phyloP scores from a whole-genome alignment of 1,140 invertebrate genomes.

The Penaeus vannamei region DNA sequence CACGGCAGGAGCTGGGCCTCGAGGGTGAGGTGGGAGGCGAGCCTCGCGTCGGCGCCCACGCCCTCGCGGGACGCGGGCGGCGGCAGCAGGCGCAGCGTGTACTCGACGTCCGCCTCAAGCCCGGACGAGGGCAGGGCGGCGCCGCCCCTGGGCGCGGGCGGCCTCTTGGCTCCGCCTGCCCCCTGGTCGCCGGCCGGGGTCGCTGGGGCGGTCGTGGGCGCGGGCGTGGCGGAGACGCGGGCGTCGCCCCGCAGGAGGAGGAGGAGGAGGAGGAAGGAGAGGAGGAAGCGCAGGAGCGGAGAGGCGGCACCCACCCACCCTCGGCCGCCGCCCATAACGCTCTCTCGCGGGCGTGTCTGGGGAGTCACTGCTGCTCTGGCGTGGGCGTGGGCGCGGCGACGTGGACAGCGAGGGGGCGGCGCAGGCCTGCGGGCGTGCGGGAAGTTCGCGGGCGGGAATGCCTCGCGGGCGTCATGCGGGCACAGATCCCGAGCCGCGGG shows the following conservation, averaged over 20 bases:
- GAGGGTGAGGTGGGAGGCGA: conserved; percentile 43
- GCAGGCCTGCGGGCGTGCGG: background rate
- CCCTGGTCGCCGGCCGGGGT: background rate
- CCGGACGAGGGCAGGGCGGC: background rate
- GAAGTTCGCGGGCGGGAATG: background rate
- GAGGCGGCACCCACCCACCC: conserved; percentile 34
- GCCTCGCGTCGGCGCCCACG: conserved; percentile 12
- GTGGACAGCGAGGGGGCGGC: conserved; percentile 3
- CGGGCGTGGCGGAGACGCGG: conserved; percentile 8
- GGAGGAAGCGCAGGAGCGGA: conserved; percentile 40
- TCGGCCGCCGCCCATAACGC: conserved; percentile 49
- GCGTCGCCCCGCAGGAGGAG: conserved; percentile 12
- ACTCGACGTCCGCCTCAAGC: conserved; percentile 8
- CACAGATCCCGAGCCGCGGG: background rate
- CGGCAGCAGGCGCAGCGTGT: conserved; percentile 53
- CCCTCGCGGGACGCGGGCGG: conserved; percentile 48
- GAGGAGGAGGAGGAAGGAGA: conserved; percentile 11
- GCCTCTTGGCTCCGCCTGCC: too few relatives aligned
- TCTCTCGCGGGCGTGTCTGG: too few relatives aligned
- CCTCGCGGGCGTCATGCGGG: background rate
- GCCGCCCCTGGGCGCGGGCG: too few relatives aligned
- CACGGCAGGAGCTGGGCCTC: conserved; percentile 60
- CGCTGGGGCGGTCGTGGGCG: background rate
- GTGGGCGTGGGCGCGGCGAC: background rate
- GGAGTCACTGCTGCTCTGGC: conserved; percentile 1